phyloP scores from a whole-genome alignment of 2,797 vertebrate species.

The Hafferia zeledoni region DNA sequence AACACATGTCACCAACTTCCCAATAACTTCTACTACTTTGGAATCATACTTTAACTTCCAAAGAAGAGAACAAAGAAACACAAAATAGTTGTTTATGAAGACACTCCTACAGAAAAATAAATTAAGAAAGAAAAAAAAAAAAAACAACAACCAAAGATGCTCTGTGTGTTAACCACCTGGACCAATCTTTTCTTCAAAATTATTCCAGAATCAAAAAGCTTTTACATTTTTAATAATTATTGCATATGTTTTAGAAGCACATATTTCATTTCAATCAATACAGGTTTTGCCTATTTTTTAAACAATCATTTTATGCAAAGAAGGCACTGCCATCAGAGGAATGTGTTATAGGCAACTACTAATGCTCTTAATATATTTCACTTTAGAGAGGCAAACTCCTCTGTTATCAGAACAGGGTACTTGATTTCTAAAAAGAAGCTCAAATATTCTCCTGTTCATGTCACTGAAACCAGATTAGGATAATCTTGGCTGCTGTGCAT shows the following conservation, averaged over 20 bases:
- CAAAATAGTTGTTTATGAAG: not conserved
- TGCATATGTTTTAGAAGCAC: not conserved
- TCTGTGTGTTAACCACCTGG: rapidly evolving
- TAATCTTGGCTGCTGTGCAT: not conserved
- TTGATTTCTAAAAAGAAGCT: not conserved
- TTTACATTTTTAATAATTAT: not conserved
- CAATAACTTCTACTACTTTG: not conserved
- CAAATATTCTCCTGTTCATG: not conserved
- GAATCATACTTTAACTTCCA: not conserved
- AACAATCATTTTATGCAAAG: not conserved
- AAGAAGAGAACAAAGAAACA: not conserved
- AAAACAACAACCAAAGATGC: not conserved
- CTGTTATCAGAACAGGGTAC: not conserved
- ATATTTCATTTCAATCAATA: not conserved
- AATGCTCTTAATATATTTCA: not conserved
- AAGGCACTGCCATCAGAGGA: not conserved
- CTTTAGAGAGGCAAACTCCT: not conserved
- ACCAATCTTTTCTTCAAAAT: not conserved
- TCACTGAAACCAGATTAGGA: conserved; percentile 10
- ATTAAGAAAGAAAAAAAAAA: not conserved
- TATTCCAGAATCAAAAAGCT: not conserved
- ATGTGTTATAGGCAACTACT: not conserved
- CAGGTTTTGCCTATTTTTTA: not conserved
- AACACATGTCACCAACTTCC: not conserved
- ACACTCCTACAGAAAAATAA: not conserved